phyloP scores from a whole-genome alignment of 2,888 invertebrate species.

The Pammene fasciana region DNA sequence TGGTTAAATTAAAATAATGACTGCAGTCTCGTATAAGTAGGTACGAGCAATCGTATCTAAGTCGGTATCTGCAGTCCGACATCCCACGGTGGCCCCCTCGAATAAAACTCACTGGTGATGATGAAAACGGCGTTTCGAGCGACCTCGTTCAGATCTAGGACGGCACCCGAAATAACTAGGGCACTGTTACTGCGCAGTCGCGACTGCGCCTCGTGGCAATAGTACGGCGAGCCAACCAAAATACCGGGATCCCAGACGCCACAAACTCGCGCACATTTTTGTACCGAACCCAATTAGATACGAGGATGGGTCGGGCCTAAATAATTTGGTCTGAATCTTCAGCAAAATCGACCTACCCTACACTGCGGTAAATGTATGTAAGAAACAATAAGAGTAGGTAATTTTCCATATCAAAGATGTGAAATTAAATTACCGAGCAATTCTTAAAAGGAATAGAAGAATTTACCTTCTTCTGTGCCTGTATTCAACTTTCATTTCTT shows the following conservation, averaged over 20 bases:
- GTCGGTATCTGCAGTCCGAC: slow-evolving; percentile 64
- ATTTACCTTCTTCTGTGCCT: too few relatives aligned
- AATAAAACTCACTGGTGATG: slow-evolving; percentile 72
- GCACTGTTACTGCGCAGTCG: slow-evolving; percentile 77
- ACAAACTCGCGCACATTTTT: neutral
- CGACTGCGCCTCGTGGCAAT: slow-evolving; percentile 68
- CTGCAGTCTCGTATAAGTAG: neutral
- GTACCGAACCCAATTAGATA: slow-evolving; percentile 17
- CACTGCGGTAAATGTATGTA: slow-evolving; percentile 57
- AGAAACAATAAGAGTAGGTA: slow-evolving; percentile 20
- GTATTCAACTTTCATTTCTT: too few relatives aligned
- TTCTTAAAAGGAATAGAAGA: too few relatives aligned
- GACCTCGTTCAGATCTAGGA: slow-evolving; percentile 79
- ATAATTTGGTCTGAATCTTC: slow-evolving; percentile 52
- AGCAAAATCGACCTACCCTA: slow-evolving; percentile 67
- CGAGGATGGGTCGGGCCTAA: slow-evolving; percentile 49
- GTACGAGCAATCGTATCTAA: slow-evolving; percentile 56
- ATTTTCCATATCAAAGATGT: neutral
- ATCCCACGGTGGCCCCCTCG: slow-evolving; percentile 76
- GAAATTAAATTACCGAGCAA: too few relatives aligned
- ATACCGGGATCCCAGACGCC: slow-evolving; percentile 48
- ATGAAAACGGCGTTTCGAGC: slow-evolving; percentile 73
- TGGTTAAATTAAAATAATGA: neutral
- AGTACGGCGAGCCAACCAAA: slow-evolving; percentile 55
- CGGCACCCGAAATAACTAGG: slow-evolving; percentile 81